Evolutionary conservation across 2,113 vertebrate genomes (phyloP), one percentile per base, ranked within the genome.

Genomic region (Elephantulus edwardii): DNA sequence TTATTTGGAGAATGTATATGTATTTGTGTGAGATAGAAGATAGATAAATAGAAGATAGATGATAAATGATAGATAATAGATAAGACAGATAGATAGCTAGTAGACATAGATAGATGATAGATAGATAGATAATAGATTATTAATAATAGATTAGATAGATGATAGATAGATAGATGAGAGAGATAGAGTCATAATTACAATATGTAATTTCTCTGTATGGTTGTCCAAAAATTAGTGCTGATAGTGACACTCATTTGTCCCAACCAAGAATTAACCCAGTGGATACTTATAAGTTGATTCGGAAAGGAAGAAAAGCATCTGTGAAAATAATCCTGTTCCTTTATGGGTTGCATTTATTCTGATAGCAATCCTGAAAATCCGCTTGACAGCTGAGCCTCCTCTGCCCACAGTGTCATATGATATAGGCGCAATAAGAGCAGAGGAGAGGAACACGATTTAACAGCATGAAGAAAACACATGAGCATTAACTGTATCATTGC

Each of bases 401-500:
- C 90, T 33, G 87, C 91, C 88, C 95, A 94, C n/a, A 24, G 83
- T 84, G 54, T 64, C 87, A n/a, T 76, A 79, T 84, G 68, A 88
- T 93, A 90, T 44, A 40, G 86, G 60, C 68, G 40, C 86, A 72
- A 68, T 54, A 88, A 38, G 87, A 87, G 92, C 83, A 71, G 7
- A 95, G 86, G 64, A 95, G 91, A 94, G 86, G 82, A 95, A 88
- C 70, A 91, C 0, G 5, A 93, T 95, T 96, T 95, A 96, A 93
- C 88, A 97, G 95, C 95, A 88, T 90, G 92, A 95, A 88, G 80
- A 83, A 82, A 97, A 93, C 79, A 97, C 96, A 95, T 60, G 93
- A 93, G 92, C 95, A 95, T 95, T 96, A 96, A 93, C 91, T 91
- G 75, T 91, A 90, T 93, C 96, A 94, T 97, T 96, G 92, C 94